Evolutionary conservation across 2,888 invertebrate species (phyloP), one percentile per base, ranked within the genome.

Genomic region (Pseudanteris insignis): DNA sequence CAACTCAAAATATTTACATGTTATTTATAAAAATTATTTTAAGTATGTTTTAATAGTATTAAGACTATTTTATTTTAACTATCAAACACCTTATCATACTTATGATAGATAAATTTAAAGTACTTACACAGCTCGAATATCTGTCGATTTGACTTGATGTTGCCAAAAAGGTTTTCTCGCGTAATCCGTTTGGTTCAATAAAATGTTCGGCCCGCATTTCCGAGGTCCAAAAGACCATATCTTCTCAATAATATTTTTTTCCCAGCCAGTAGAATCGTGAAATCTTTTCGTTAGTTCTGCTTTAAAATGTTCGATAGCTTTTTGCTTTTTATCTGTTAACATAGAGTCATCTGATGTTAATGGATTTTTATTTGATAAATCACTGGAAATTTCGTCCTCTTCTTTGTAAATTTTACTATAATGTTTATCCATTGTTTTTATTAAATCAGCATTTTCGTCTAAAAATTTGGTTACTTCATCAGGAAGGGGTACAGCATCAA

Each of bases 171-270:
- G 85, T 14, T 82, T 82, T 0, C 85, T 81, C 24, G 83, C 81
- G 69, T 91, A 91, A 78, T 88, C 88, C 0, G 91, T 88, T 61
- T 87, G 84, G 79, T 97, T 97, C 2, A 99, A 80, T 32, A 99
- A 82, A 58, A 98, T 81, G 83, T 98, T 99, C 1, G 93, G 88
- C 37, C 95, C 94, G 74, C 91, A 91, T 75, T 90, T 88, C 64
- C 90, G 86, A 2, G 96, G 95, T 0, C 98, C 96, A 65, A 97
- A 89, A 2, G 92, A 88, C 96, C 96, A 97, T 67, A 99, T 86
- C 80, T 87, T 86, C 40, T 86, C 82, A 1, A 87, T 82, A 28
- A 84, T 70, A 13, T 84, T 78, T 0, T 82, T 76, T 37, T 62
- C 83, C 83, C 81, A 70, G 1, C 63, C 80, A 1, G 84, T 85